A percentile compares a stretch with the other conserved stretches of the same genome.
These are phyloP conservation scores for Metallyticus violacea DNA, from an alignment of 2,888 invertebrate species.

Conservation along the genomic window DNA sequence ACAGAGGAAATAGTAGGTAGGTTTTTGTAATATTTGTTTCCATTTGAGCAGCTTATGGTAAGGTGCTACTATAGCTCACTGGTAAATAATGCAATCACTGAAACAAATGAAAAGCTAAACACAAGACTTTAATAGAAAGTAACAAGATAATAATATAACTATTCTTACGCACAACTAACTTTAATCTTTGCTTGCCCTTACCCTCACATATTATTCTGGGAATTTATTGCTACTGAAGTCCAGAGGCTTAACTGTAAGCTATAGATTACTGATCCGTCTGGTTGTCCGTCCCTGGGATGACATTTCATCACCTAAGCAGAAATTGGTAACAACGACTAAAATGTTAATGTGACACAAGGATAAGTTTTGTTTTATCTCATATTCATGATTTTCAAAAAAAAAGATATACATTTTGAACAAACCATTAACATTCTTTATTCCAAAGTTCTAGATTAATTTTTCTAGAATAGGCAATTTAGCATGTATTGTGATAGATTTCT, in stretches of 20 bases:
- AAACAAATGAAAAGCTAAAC: no score
- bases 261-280: constrained; percentile 12
- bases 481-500: background rate
- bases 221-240: background rate
- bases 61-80: no score
- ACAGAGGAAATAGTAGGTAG: no score
- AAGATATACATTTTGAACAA: background rate
- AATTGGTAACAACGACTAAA: background rate
- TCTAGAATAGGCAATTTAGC: background rate
- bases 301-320: background rate
- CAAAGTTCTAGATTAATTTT: background rate
- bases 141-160: no score
- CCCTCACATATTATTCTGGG: background rate
- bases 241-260: background rate
- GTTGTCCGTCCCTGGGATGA: constrained; percentile 1
- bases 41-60: no score
- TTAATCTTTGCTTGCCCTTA: background rate
- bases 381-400: background rate
- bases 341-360: background rate
- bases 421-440: background rate
- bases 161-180: no score
- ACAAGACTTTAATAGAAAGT: no score
- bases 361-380: background rate
- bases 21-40: no score
- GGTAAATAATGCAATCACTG: no score